Percentiles rank a stretch among this genome's conserved stretches.
These are phyloP conservation scores for Chymomyza amoena DNA, from an alignment of 2,888 invertebrate species.

Conservation along the genomic window DNA sequence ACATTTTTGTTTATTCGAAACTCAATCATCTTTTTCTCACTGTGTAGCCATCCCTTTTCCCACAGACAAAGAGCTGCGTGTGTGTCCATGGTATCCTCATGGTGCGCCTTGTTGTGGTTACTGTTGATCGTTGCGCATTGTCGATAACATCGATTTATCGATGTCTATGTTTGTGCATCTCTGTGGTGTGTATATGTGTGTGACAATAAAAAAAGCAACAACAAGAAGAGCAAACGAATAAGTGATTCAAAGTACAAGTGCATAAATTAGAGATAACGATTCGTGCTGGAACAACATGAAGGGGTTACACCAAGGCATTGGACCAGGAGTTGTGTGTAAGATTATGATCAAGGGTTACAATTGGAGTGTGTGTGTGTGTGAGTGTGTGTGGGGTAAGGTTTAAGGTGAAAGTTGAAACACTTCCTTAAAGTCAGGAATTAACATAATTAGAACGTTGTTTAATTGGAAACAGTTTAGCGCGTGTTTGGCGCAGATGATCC, in stretches of 20 bases:
- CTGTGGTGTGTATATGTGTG: slow-evolving; percentile 9
- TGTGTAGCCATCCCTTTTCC: slow-evolving; percentile 23
- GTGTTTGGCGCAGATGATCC: not conserved
- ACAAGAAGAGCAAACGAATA: slow-evolving; percentile 44
- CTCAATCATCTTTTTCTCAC: too few species aligned
- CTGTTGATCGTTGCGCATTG: slow-evolving; percentile 62
- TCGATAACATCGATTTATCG: slow-evolving; percentile 61
- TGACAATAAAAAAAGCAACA: slow-evolving; percentile 37
- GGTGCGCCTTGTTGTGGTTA: slow-evolving; percentile 35
- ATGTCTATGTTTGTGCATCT: slow-evolving; percentile 12
- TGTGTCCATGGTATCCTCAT: slow-evolving; percentile 52
- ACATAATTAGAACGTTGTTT: not conserved
- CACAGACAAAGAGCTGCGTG: slow-evolving; percentile 48
- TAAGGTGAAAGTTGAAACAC: not conserved
- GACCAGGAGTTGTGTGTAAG: not conserved
- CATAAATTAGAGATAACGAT: slow-evolving; percentile 73
- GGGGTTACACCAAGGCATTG: not conserved
- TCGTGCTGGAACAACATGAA: slow-evolving; percentile 29
- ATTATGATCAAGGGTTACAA: not conserved
- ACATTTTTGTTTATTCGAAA: too few species aligned
- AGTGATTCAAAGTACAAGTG: slow-evolving; percentile 73
- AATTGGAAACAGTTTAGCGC: not conserved
- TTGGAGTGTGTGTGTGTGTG: not conserved
- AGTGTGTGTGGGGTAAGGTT: not conserved
- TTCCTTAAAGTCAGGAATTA: not conserved